Conservation (phyloP, 2,888 invertebrate genomes). For the Netelia virgata region DNA sequence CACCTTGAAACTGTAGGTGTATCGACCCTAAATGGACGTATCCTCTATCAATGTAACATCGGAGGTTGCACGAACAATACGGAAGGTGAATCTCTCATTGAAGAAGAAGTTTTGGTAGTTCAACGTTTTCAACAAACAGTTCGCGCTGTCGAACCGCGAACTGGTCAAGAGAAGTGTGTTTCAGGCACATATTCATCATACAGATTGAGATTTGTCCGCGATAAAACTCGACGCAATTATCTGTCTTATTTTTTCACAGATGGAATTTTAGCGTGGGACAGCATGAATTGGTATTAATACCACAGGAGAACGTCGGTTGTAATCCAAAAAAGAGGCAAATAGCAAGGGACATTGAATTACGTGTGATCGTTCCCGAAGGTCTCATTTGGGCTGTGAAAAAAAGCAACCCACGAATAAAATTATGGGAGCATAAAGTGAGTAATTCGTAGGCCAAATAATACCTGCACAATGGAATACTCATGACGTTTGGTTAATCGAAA, state of each 20-base stretch:
- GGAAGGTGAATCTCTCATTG: conserved; percentile 85
- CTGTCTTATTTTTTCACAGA: conserved; percentile 83
- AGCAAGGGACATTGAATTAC: conserved; percentile 85
- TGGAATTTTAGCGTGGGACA: conserved; percentile 99
- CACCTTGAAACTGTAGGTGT: conserved; percentile 83
- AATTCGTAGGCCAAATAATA: conserved; percentile 8
- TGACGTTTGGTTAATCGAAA: conserved; percentile 10
- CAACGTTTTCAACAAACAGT: conserved; percentile 94
- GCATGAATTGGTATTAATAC: conserved; percentile 90
- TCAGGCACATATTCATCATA: background rate
- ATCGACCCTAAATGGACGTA: conserved; percentile 89
- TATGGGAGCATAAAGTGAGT: conserved; percentile 92
- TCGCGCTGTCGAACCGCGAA: conserved; percentile 94
- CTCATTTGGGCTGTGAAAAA: conserved; percentile 89
- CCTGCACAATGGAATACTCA: background rate
- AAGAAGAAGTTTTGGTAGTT: conserved; percentile 90
- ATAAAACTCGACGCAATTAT: background rate
- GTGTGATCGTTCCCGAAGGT: conserved; percentile 91
- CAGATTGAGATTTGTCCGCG: background rate
- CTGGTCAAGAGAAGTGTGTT: conserved; percentile 92
- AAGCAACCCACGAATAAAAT: conserved; percentile 86
- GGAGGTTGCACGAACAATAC: conserved; percentile 90
- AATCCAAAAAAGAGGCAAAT: conserved; percentile 72
- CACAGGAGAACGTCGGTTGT: conserved; percentile 85
- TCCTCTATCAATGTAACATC: conserved; percentile 92